These are phyloP conservation scores for Dexiosoma caninum DNA, from an alignment of 2,888 invertebrate genomes.

Conservation along the genomic window DNA sequence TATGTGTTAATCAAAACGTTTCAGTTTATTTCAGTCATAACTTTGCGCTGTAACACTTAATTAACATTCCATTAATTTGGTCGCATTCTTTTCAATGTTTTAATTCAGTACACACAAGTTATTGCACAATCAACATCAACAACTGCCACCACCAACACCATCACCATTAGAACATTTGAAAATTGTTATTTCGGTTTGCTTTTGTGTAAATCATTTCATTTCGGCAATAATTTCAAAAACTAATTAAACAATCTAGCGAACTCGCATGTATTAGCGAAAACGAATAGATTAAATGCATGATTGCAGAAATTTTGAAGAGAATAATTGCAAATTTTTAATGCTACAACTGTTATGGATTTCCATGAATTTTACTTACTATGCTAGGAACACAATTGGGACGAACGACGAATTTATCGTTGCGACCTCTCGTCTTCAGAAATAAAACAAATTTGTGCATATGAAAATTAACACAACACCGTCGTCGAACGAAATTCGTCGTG, in stretches of 20 bases:
- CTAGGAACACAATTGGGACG: no score
- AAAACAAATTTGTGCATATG: no score
- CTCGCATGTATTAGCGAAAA: neutral
- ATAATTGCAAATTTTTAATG: neutral
- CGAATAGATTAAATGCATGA: neutral
- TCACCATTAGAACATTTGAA: neutral
- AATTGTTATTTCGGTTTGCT: neutral
- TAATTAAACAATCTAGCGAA: conserved; percentile 12
- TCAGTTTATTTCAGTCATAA: neutral
- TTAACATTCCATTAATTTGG: neutral
- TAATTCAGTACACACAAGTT: neutral
- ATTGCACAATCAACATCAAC: no score
- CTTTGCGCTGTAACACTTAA: neutral
- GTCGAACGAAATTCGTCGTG: no score
- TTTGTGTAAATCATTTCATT: neutral
- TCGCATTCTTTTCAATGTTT: neutral
- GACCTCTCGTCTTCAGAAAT: no score
- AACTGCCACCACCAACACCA: no score
- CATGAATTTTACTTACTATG: neutral
- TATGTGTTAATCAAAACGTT: neutral
- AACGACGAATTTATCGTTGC: no score
- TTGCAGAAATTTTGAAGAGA: neutral
- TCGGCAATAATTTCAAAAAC: neutral
- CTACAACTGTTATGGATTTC: neutral
- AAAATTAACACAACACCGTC: no score